Base-by-base conservation (phyloP, 2,113 vertebrate genomes). In the Aphelocoma coerulescens region DNA sequence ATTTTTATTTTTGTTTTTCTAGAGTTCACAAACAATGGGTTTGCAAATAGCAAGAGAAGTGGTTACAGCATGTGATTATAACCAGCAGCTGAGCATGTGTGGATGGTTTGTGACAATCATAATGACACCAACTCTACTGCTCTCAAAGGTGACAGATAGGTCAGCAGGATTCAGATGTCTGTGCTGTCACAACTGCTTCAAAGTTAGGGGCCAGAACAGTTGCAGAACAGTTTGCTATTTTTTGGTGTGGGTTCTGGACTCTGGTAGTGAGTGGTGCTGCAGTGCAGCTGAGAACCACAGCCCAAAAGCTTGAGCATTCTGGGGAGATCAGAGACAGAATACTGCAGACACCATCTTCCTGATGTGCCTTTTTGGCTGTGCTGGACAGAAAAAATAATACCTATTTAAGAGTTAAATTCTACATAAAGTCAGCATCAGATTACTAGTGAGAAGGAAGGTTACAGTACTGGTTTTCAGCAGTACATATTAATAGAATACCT, bases 1-100 rank as follows among this genome's bases (percentile, higher is more conserved):
- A 15, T 85, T 83, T 73, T 76, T 23, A 3, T 19, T 68, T 73
- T 88, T 59, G 5, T 62, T 94, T 93, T 76, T 58, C 58, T 79
- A 44, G 32, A 57, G 48, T 51, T 83, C 54, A 44, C 3, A 7
- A 92, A 73, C 90, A 94, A 86, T 67, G 19, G 9, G 15, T 27
- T 95, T 84, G 65, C 63, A 95, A 94, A 96, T 61, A 79, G 46
- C 87, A 92, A 85, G 41, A 90, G 69, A 88, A 76, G 39, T 48
- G 76, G 49, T 93, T 93, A 58, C 30, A 78, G n/a, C 62, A 51
- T 62, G 33, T 89, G 67, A 68, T 82, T 82, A 73, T 30, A 71
- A 80, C 26, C 62, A 88, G 52, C 51, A 51, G 67, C 73, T 28
- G 83, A 85, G 44, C 62, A 66, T 5, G 4, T 84, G 73, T 95